These are phyloP conservation scores for Octodon degus DNA, from an alignment of 2,113 vertebrate species.

Conservation along the genomic window DNA sequence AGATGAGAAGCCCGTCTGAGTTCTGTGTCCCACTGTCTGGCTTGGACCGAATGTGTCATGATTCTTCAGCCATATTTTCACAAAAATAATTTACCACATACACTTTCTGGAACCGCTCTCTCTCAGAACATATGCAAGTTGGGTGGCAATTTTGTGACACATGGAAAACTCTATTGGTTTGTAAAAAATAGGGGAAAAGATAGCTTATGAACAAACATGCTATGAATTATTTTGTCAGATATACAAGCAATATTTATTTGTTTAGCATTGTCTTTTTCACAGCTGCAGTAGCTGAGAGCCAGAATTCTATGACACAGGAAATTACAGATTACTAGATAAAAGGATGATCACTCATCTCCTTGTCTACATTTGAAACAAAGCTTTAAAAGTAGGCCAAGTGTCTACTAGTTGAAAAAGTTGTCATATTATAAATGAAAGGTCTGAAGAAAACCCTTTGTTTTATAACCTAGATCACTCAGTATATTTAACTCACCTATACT, in stretches of 20 bases:
- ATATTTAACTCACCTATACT: neutral
- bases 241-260: neutral
- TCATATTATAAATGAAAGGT: neutral
- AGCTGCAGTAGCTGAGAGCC: neutral
- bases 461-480: neutral
- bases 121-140: neutral
- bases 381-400: conserved; percentile 2
- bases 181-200: neutral
- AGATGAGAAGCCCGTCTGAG: neutral
- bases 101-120: neutral
- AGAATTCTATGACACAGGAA: conserved; percentile 8
- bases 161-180: neutral
- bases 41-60: neutral
- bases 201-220: neutral
- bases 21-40: accelerated
- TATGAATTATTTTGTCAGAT: conserved; percentile 4
- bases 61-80: neutral
- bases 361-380: neutral
- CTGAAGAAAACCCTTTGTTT: neutral
- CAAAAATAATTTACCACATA: neutral
- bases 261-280: neutral
- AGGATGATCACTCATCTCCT: neutral
- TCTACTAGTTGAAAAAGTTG: neutral
- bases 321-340: conserved; percentile 39
- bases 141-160: neutral